Conservation (phyloP, 2,888 invertebrate genomes). For the Agrochola circellaris region DNA sequence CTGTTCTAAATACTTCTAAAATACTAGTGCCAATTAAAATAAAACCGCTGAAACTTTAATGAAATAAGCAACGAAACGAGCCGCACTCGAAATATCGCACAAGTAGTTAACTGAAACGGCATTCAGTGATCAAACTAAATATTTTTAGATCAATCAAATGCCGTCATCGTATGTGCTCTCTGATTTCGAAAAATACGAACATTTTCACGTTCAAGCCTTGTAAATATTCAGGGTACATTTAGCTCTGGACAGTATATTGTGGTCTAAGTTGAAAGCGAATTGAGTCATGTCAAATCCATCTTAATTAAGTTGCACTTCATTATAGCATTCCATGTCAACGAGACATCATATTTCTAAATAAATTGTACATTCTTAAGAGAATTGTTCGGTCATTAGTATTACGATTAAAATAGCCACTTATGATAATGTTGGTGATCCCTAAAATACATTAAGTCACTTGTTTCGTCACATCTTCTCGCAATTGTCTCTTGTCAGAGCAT, state of each 20-base stretch:
- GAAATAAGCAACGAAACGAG: not conserved
- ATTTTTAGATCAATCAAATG: conserved; percentile 62
- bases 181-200: conserved; percentile 61
- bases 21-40: conserved; percentile 1
- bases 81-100: not conserved
- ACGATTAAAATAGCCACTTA: not conserved
- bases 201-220: conserved; percentile 60
- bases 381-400: not conserved
- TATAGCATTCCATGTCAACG: not conserved
- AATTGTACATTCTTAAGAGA: not conserved
- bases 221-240: conserved; percentile 67
- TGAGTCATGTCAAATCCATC: not conserved
- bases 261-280: conserved; percentile 38
- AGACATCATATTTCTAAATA: not conserved
- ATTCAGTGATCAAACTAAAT: conserved; percentile 53
- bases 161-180: conserved; percentile 39
- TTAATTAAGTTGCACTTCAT: not conserved
- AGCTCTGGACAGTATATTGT: conserved; percentile 47
- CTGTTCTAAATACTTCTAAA: not conserved
- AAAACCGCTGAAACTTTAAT: conserved; percentile 16
- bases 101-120: conserved; percentile 21
- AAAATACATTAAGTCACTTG: not conserved
- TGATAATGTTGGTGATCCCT: not conserved
- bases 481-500: not conserved
- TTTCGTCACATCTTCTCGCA: not conserved